phyloP scores from a whole-genome alignment of 1,140 invertebrate species.

The Proctacanthus coquilletti region DNA sequence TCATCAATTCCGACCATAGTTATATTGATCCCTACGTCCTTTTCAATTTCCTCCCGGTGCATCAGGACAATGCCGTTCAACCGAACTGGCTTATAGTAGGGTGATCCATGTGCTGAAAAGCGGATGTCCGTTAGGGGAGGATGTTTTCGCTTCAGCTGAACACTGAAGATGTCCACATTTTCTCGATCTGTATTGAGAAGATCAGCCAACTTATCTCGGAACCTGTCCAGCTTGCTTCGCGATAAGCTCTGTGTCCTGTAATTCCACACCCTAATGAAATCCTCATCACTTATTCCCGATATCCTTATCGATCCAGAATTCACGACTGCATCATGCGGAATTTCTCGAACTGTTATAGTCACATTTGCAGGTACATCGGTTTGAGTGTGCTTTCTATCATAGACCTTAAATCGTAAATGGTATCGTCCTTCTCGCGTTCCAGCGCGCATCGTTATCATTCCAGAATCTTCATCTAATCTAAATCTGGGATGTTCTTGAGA shows the following conservation, averaged over 20 bases:
- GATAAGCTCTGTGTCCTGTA: slow-evolving; percentile 71
- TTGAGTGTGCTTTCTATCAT: slow-evolving; percentile 85
- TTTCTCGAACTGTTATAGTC: slow-evolving; percentile 80
- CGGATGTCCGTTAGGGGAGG: slow-evolving; percentile 83
- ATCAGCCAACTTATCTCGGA: slow-evolving; percentile 72
- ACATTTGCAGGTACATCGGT: slow-evolving; percentile 85
- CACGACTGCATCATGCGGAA: slow-evolving; percentile 85
- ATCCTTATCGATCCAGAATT: slow-evolving; percentile 90
- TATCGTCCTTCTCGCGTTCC: slow-evolving; percentile 76
- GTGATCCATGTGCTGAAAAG: slow-evolving; percentile 88
- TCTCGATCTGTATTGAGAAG: slow-evolving; percentile 67
- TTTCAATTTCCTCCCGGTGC: slow-evolving; percentile 87
- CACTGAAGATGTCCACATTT: slow-evolving; percentile 92
- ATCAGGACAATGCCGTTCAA: slow-evolving; percentile 88
- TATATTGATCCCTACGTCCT: slow-evolving; percentile 84
- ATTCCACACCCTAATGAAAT: slow-evolving; percentile 89
- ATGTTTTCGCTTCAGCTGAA: slow-evolving; percentile 69
- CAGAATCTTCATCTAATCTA: slow-evolving; percentile 75
- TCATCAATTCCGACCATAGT: slow-evolving; percentile 97
- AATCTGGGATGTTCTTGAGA: slow-evolving; percentile 66
- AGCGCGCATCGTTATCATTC: slow-evolving; percentile 89
- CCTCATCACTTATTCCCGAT: slow-evolving; percentile 88
- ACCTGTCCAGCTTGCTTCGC: slow-evolving; percentile 74
- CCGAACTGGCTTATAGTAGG: slow-evolving; percentile 87
- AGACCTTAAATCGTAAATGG: slow-evolving; percentile 79